Conservation (phyloP, 2,888 invertebrate genomes). For the Homarus gammarus region DNA sequence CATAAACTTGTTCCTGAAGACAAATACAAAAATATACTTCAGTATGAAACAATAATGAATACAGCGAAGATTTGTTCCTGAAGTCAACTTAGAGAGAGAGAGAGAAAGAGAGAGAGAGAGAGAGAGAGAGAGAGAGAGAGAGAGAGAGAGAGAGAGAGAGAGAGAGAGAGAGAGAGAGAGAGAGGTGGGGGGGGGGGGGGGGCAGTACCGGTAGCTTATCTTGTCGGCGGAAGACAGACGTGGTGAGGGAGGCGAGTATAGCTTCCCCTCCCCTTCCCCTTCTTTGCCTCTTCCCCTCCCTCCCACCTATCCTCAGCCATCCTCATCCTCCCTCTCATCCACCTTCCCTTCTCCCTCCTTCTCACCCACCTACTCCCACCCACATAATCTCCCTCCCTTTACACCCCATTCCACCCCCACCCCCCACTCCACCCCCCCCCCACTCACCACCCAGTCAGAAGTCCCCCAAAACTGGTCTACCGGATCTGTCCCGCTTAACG, state of each 20-base stretch:
- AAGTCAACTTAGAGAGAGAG: no score
- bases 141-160: no score
- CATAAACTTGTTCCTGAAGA: no score
- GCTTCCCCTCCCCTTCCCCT: background rate
- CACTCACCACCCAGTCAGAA: background rate
- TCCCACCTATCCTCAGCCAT: background rate
- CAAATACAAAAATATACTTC: no score
- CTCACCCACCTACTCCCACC: background rate
- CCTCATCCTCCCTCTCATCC: background rate
- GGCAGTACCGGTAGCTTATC: background rate
- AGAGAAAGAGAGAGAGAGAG: background rate
- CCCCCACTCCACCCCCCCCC: background rate
- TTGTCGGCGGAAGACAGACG: background rate
- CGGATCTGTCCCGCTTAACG: slow-evolving; percentile 50
- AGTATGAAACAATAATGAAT: no score
- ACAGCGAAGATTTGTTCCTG: no score
- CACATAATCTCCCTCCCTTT: background rate
- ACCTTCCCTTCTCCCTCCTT: background rate
- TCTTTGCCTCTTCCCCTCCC: background rate
- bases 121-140: no score
- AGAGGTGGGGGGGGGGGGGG: background rate
- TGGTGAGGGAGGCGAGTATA: background rate
- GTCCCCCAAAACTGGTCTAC: slow-evolving; percentile 52
- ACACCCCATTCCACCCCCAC: background rate
- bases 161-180: background rate